Conservation (phyloP, 2,888 invertebrate genomes). For the Megaustenia siamemsis region DNA sequence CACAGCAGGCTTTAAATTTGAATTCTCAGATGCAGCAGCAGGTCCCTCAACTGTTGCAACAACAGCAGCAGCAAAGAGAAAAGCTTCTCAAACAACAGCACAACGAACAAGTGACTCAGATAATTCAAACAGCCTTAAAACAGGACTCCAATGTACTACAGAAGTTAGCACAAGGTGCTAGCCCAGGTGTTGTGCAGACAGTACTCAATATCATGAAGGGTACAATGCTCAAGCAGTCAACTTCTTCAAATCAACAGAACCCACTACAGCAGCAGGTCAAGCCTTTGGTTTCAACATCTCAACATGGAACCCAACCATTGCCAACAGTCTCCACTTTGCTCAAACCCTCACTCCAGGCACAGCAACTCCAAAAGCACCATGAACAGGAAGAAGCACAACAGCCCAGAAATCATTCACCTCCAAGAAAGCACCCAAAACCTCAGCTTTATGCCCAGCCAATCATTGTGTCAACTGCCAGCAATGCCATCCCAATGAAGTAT, state of each 20-base stretch:
- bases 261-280: neutral
- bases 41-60: neutral
- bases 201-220: constrained; percentile 37
- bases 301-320: constrained; percentile 27
- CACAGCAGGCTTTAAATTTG: constrained; percentile 10
- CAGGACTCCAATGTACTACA: constrained; percentile 14
- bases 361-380: neutral
- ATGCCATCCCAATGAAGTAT: neutral
- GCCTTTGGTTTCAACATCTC: neutral
- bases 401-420: constrained; percentile 27
- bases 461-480: constrained; percentile 23
- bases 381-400: neutral
- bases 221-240: constrained; percentile 13
- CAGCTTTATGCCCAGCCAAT: constrained; percentile 52
- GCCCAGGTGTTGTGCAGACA: constrained; percentile 36
- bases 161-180: constrained; percentile 32
- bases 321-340: constrained; percentile 51
- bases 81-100: neutral
- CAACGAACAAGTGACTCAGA: constrained; percentile 37
- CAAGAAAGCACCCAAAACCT: constrained; percentile 39
- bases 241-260: neutral
- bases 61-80: constrained; percentile 1
- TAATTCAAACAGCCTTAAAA: constrained; percentile 42
- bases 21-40: constrained; percentile 25
- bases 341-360: constrained; percentile 26